Conservation (phyloP, 2,888 invertebrate genomes). For the Napeogenes inachia region DNA sequence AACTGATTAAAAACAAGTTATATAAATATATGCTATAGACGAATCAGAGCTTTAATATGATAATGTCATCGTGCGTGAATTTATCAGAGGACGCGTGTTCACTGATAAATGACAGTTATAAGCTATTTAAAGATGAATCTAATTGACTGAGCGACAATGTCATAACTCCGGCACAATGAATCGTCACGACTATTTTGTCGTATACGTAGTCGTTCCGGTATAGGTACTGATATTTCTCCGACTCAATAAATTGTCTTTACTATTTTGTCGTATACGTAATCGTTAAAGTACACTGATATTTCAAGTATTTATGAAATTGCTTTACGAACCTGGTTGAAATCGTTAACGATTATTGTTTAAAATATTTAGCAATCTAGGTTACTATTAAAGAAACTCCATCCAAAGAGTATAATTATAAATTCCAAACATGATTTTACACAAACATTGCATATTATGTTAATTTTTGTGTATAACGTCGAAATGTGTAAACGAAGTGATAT, state of each 20-base stretch:
- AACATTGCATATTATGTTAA: background rate
- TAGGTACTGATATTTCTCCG: background rate
- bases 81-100: slow-evolving; percentile 40
- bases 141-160: slow-evolving; percentile 48
- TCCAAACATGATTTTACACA: too few species aligned
- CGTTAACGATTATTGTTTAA: too few species aligned
- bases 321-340: too few species aligned
- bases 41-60: slow-evolving; percentile 23
- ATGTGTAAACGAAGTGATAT: slow-evolving; percentile 17
- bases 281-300: too few species aligned
- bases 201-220: slow-evolving; percentile 7
- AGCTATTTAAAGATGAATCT: slow-evolving; percentile 52
- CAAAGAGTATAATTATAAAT: too few species aligned
- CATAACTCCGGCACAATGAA: background rate
- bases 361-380: too few species aligned
- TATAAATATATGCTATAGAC: too few species aligned
- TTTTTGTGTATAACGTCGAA: background rate
- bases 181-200: slow-evolving; percentile 5
- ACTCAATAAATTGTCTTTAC: too few species aligned
- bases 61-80: slow-evolving; percentile 19
- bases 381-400: too few species aligned
- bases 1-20: too few species aligned
- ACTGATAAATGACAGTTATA: slow-evolving; percentile 65
- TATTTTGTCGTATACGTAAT: too few species aligned
- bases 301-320: too few species aligned